A percentile compares a stretch with the other conserved stretches of the same genome.
These are phyloP conservation scores for Anthoptus insignis DNA, from an alignment of 2,888 invertebrate genomes.

Conservation along the genomic window DNA sequence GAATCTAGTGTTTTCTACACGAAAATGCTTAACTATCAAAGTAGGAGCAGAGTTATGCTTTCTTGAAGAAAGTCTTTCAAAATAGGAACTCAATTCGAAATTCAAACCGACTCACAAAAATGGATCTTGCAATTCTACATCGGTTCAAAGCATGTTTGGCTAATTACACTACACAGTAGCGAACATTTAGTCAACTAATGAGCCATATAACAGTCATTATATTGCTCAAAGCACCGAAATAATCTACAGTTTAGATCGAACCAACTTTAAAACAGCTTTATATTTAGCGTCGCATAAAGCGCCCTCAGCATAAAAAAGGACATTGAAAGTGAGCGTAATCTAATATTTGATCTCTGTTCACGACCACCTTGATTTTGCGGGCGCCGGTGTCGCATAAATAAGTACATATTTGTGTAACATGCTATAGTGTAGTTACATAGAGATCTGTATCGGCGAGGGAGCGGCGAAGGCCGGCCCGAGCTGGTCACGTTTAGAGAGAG, in stretches of 20 bases:
- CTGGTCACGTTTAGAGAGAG: conserved; percentile 81
- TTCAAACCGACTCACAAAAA: too few relatives aligned
- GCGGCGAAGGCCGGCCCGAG: conserved; percentile 73
- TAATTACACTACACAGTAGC: background rate
- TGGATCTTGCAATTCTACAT: too few relatives aligned
- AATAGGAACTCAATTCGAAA: too few relatives aligned
- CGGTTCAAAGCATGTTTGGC: too few relatives aligned
- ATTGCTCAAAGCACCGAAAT: background rate
- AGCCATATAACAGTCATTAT: background rate
- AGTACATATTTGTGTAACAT: conserved; percentile 10
- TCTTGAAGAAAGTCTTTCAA: too few relatives aligned
- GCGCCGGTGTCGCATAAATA: conserved; percentile 29
- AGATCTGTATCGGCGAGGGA: conserved; percentile 76
- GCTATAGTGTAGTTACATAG: background rate
- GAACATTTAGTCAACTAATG: background rate
- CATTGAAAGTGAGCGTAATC: conserved; percentile 32
- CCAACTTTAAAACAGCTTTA: conserved; percentile 1
- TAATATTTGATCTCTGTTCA: conserved; percentile 30
- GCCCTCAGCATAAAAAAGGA: conserved; percentile 25
- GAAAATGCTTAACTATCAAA: too few relatives aligned
- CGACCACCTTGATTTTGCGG: conserved; percentile 32
- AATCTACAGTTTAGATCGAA: conserved; percentile 8
- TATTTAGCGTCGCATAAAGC: conserved; percentile 6
- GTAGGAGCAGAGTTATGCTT: too few relatives aligned
- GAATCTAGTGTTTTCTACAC: too few relatives aligned